Percentiles rank a stretch among this genome's conserved stretches.
Evolutionary conservation across 2,888 invertebrate genomes (phyloP).

Genomic region (Formica aserva): DNA sequence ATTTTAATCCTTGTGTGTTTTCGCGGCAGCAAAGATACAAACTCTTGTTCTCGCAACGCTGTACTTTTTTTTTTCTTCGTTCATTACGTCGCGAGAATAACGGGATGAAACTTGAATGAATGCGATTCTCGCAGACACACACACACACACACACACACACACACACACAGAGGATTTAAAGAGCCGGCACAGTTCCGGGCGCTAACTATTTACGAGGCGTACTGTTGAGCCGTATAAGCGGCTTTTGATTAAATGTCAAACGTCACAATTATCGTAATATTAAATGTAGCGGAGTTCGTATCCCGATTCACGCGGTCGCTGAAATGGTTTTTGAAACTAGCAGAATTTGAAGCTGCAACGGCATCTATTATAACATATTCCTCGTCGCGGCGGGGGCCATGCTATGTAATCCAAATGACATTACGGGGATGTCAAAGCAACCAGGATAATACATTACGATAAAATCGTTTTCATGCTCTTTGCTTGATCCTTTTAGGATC

Average conservation of each 20-base stretch:
- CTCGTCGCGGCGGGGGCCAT: background rate
- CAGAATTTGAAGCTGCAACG: conserved; percentile 19
- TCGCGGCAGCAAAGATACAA: background rate
- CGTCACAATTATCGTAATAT: conserved; percentile 29
- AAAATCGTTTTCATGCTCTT: conserved; percentile 17
- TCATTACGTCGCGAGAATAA: background rate
- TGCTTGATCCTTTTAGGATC: background rate
- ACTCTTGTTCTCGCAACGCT: background rate
- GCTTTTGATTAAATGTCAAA: conserved; percentile 35
- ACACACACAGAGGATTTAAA: background rate
- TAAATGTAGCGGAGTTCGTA: background rate
- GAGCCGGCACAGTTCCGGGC: background rate
- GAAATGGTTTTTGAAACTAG: background rate
- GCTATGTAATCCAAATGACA: conserved; percentile 25
- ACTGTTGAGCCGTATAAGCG: background rate
- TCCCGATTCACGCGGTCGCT: background rate
- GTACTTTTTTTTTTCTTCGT: background rate
- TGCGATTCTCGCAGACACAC: background rate
- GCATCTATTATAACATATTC: conserved; percentile 24
- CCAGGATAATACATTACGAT: conserved; percentile 9
- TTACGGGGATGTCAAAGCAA: conserved; percentile 18
- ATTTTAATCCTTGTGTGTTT: background rate
- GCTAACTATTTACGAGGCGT: background rate
- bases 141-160: background rate
- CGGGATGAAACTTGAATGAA: conserved; percentile 37